Evolutionary conservation across 2,113 vertebrate genomes (phyloP).

Genomic region (Oreocharis arfaki): DNA sequence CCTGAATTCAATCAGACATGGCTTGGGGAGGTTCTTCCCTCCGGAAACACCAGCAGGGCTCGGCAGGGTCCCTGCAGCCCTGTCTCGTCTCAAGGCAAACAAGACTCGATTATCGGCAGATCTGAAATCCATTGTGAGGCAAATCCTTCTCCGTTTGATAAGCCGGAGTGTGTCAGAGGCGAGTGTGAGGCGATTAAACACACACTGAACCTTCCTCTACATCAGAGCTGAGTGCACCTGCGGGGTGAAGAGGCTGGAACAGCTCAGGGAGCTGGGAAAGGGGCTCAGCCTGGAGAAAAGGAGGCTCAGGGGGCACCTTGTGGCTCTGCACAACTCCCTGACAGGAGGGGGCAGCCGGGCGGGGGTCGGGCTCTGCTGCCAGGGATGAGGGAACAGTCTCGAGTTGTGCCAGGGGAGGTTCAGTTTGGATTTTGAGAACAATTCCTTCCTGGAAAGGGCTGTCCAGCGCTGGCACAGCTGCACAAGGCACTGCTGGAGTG

Average conservation of each 20-base stretch:
- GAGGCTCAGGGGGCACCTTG: too few relatives aligned
- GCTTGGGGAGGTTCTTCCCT: neutral
- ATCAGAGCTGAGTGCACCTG: neutral
- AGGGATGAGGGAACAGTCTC: neutral
- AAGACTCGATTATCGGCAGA: neutral
- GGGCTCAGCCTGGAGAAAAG: neutral
- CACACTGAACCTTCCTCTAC: neutral
- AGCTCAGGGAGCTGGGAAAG: neutral
- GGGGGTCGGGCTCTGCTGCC: neutral
- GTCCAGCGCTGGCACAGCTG: neutral
- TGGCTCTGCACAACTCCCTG: neutral
- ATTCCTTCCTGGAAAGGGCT: neutral
- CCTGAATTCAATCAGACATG: neutral
- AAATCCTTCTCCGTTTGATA: neutral
- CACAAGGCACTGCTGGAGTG: neutral
- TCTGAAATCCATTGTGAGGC: neutral
- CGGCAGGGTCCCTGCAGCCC: neutral
- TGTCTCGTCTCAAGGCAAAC: neutral
- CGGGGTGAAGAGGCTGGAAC: rapidly evolving
- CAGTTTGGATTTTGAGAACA: neutral
- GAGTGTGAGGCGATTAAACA: neutral
- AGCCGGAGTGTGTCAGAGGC: neutral
- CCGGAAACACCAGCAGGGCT: neutral
- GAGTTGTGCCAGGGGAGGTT: neutral
- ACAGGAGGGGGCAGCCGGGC: neutral